These are phyloP conservation scores for Tragulus kanchil DNA, from an alignment of 2,113 vertebrate species.

Conservation along the genomic window DNA sequence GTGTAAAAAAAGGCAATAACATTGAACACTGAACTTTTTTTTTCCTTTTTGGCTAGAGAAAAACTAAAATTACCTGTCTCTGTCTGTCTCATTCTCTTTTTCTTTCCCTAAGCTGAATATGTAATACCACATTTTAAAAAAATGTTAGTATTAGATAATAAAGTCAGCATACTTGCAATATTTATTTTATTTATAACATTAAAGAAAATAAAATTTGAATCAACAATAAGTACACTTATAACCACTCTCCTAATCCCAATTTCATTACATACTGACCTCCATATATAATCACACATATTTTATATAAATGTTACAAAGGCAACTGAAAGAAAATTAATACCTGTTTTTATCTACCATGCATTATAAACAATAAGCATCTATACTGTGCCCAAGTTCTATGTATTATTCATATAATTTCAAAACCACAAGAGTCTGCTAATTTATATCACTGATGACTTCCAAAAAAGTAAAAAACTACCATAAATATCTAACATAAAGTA, in stretches of 20 bases:
- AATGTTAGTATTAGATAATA: not conserved
- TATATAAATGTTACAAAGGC: not conserved
- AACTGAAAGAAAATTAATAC: not conserved
- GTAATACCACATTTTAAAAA: not conserved
- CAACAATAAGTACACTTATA: not conserved
- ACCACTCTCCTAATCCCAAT: not conserved
- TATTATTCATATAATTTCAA: not conserved
- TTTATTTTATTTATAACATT: not conserved
- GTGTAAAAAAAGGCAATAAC: not conserved
- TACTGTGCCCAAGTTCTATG: not conserved
- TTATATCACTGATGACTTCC: slow-evolving; percentile 21
- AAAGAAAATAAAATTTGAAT: not conserved
- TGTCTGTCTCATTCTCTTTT: not conserved
- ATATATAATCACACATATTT: slow-evolving; percentile 25
- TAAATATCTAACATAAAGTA: not conserved
- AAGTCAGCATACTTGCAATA: not conserved
- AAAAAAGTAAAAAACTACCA: not conserved
- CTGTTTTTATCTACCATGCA: not conserved
- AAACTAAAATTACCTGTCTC: slow-evolving; percentile 7
- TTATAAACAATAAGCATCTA: not conserved
- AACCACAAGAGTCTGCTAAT: not conserved
- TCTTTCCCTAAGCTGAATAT: not conserved
- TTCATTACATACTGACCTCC: not conserved
- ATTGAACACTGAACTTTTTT: not conserved
- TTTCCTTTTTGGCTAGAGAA: not conserved